Base-by-base conservation (phyloP, 1,140 invertebrate species). In the Camponotus floridanus region DNA sequence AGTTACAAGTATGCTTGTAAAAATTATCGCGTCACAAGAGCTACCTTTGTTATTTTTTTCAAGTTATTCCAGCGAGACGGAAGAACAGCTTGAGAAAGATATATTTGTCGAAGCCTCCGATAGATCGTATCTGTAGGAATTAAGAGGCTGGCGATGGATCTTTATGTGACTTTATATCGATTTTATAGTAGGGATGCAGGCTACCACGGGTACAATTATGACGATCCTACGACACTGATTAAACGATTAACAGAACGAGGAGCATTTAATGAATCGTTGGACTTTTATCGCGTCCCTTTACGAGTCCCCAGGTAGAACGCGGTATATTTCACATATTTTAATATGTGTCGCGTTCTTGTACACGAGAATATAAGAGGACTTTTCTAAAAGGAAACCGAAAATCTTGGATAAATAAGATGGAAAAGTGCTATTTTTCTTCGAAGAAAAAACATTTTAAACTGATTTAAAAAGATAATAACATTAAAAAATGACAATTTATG, bases 191-290 rank as follows among this genome's bases (percentile, higher is more conserved):
- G 55, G 70, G 31, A 65, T 21, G 57, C 61, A 67, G 62, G 70
- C 59, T 64, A 48, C n/a, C 5, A 36, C 55, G 33, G 61, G 15
- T 26, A 39, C 76, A 42, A 78, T 87, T 79, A 86, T 85, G 65
- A 57, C 13, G 4, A 36, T 48, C n/a, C 18, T 57, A 59, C 55
- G 68, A 83, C 39, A 18, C 61, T 86, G 88, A 89, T 89, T 89
- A 89, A 89, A 89, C 87, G 85, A 89, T 89, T 89, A 89, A 71
- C 64, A 73, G 70, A 89, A 89, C 88, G 85, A 86, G 73, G 51
- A 89, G 48, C 85, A 59, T 78, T 89, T 83, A 76, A 57, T 59
- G 84, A 62, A 68, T 86, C 88, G 78, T 89, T 89, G 42, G 21
- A 70, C 9, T 62, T 88, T 89, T 89, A 88, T 89, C 88, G 83